Conservation (phyloP, 2,888 invertebrate species). For the Tiliacea citrago region DNA sequence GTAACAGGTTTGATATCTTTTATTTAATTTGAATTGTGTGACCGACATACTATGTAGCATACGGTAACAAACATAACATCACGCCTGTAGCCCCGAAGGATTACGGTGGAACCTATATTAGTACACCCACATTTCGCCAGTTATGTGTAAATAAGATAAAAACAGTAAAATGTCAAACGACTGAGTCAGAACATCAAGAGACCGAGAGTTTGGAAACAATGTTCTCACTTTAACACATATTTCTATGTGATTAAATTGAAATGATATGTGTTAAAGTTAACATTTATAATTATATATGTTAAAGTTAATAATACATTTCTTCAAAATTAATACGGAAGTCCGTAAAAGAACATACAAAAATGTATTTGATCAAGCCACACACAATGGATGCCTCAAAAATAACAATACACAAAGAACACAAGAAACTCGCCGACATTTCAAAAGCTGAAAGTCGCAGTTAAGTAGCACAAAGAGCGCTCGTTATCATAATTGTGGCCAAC, state of each 20-base stretch:
- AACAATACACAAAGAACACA: conserved; percentile 58
- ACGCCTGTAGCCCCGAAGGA: rapidly evolving
- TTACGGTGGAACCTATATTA: not conserved
- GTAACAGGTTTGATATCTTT: not conserved
- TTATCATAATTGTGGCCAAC: conserved; percentile 77
- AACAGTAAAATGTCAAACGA: not conserved
- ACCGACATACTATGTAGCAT: not conserved
- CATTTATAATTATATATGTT: too few species aligned
- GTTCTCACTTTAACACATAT: not conserved
- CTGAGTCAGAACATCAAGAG: not conserved
- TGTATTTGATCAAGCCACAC: conserved; percentile 30
- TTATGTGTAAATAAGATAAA: not conserved
- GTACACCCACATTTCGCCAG: not conserved
- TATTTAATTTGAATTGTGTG: not conserved
- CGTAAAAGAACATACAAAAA: conserved; percentile 1
- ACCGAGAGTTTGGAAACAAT: not conserved
- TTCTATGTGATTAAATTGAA: too few species aligned
- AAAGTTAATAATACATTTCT: too few species aligned
- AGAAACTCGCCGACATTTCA: conserved; percentile 47
- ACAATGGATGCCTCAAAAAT: conserved; percentile 41
- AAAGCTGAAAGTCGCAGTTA: conserved; percentile 61
- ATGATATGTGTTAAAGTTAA: too few species aligned
- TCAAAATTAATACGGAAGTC: not conserved
- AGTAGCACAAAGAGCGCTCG: conserved; percentile 70
- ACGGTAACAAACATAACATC: not conserved